These are phyloP conservation scores for Papilio gigon DNA, from an alignment of 2,888 invertebrate species.

Conservation along the genomic window DNA sequence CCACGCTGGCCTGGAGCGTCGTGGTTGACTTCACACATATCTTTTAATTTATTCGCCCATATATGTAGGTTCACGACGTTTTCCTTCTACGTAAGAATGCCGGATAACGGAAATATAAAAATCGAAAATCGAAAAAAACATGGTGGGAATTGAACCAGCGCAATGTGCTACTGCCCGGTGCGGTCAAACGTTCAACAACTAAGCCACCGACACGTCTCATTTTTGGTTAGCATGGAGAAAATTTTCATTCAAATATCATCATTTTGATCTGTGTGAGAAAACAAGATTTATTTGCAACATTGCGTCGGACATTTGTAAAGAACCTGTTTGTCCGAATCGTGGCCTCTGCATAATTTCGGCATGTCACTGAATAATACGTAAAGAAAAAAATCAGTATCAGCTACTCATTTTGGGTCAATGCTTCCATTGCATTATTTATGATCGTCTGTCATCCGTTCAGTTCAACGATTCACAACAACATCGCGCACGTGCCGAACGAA, in stretches of 20 bases:
- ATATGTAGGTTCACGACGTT: no score
- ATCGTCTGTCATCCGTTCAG: slow-evolving; percentile 9
- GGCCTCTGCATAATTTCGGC: slow-evolving; percentile 4
- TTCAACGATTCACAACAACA: slow-evolving; percentile 12
- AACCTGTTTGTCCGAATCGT: slow-evolving; percentile 20
- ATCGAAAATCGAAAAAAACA: no score
- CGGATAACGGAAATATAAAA: no score
- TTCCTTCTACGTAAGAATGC: no score
- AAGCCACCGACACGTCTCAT: no score
- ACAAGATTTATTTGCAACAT: not conserved
- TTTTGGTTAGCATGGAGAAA: not conserved
- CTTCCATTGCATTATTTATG: slow-evolving; percentile 26
- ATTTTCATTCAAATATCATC: not conserved
- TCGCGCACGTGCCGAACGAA: not conserved
- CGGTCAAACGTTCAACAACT: no score
- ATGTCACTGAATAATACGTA: slow-evolving; percentile 11
- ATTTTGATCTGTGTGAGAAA: not conserved
- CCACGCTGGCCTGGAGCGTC: no score
- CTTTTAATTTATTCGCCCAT: no score
- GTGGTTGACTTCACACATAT: no score
- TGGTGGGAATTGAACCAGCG: no score
- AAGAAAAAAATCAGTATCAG: slow-evolving; percentile 9
- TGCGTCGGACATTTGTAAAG: slow-evolving; percentile 1
- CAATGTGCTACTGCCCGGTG: no score
- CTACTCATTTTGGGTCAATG: slow-evolving; percentile 22